Evolutionary conservation across 2,797 vertebrate genomes (phyloP).

Genomic region (Yasuhikotakia modesta): DNA sequence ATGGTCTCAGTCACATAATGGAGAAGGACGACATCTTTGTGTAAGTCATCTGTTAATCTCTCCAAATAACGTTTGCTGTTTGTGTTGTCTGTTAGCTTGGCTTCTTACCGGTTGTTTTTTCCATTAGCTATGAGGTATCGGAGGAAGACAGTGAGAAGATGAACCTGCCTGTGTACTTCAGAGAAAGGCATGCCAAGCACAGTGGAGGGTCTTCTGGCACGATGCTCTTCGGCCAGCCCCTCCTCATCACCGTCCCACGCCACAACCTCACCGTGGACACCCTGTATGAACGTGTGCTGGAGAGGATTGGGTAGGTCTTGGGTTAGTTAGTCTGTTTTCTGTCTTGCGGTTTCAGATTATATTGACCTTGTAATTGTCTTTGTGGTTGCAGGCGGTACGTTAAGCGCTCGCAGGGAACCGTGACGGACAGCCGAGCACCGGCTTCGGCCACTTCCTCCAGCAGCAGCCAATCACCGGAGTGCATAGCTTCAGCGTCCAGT

Average conservation of each 20-base stretch:
- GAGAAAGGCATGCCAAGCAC: conserved; percentile 87
- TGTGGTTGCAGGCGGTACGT: conserved; percentile 83
- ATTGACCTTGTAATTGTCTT: neutral
- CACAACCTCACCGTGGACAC: conserved; percentile 86
- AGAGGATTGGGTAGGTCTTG: conserved; percentile 84
- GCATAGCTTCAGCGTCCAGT: conserved; percentile 67
- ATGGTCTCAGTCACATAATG: conserved; percentile 92
- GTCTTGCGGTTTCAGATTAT: neutral
- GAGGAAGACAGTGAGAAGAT: conserved; percentile 81
- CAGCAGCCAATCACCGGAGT: conserved; percentile 73
- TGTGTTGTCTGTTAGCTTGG: neutral
- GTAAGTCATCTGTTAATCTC: conserved; percentile 75
- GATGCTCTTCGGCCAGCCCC: conserved; percentile 90
- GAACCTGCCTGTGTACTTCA: conserved; percentile 91
- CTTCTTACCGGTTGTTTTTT: conserved; percentile 23
- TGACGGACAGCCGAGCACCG: conserved; percentile 71
- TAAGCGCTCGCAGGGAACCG: conserved; percentile 78
- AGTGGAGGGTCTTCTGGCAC: conserved; percentile 81
- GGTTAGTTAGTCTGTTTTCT: neutral
- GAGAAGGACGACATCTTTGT: conserved; percentile 97
- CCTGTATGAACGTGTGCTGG: conserved; percentile 85
- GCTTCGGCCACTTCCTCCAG: conserved; percentile 71
- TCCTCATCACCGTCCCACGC: conserved; percentile 87
- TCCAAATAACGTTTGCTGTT: neutral
- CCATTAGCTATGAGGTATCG: conserved; percentile 88